Percentiles rank a stretch among this genome's conserved stretches.
Evolutionary conservation across 1,140 invertebrate genomes (phyloP).

Genomic region (Drosophila nebulosa): DNA sequence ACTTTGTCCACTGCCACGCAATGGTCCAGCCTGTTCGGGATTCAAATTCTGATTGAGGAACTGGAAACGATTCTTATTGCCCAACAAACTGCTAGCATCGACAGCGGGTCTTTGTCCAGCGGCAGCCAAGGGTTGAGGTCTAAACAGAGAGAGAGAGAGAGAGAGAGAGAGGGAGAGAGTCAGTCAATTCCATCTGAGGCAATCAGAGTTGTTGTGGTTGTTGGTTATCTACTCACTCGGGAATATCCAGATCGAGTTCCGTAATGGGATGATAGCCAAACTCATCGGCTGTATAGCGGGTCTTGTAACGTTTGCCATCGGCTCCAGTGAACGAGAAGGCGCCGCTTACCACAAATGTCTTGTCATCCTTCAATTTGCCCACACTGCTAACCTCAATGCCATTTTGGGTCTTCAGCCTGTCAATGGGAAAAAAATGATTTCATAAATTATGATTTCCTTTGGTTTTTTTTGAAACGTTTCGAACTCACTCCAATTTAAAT

Average conservation of each 20-base stretch:
- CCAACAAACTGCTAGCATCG: conserved; percentile 64
- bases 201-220: background rate
- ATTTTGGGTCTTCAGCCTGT: conserved; percentile 78
- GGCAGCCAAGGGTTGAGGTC: conserved; percentile 52
- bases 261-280: conserved; percentile 80
- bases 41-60: conserved; percentile 73
- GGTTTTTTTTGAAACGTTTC: background rate
- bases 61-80: conserved; percentile 76
- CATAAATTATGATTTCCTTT: background rate
- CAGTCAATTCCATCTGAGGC: background rate
- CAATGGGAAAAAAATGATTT: background rate
- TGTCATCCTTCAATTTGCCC: conserved; percentile 79
- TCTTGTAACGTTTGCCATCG: conserved; percentile 84
- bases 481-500: conserved; percentile 75
- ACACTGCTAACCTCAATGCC: conserved; percentile 77
- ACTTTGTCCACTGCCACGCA: conserved; percentile 70
- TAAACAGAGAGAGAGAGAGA: no score
- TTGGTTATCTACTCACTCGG: conserved; percentile 60
- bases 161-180: no score
- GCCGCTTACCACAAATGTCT: conserved; percentile 83
- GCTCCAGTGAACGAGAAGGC: conserved; percentile 84
- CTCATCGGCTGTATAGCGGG: conserved; percentile 79
- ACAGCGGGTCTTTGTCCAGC: conserved; percentile 45
- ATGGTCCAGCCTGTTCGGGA: conserved; percentile 44
- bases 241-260: conserved; percentile 77